Base-by-base conservation (phyloP, 2,888 invertebrate species). In the Plebejus anna region DNA sequence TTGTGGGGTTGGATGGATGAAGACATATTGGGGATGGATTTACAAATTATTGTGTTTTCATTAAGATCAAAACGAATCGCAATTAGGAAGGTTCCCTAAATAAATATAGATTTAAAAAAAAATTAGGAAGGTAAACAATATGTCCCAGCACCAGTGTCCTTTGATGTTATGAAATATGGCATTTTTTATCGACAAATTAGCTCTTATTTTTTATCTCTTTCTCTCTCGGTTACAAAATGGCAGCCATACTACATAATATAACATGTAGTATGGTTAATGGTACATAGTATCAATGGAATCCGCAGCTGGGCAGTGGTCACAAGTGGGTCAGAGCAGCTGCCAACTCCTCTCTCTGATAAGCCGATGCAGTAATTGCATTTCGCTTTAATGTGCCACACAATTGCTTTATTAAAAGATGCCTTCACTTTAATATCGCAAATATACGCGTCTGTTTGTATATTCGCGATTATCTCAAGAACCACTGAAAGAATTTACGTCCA, bases 291-390 rank as follows among this genome's bases (percentile, higher is more conserved):
- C 59, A 59, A 16, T 22, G 2, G n/a, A 22, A 7, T 28, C 61
- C 22, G 61, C 61, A 61, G 61, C 61, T 61, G 61, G 61, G 22
- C 61, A 61, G 22, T 22, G 61, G 61, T 28, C 61, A 28, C 61
- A 61, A 22, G 11, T 61, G 61, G 61, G 61, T 61, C 61, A 61
- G 61, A 9, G 9, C 28, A 9, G 61, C 61, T 61, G 61, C 61
- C 61, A 61, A 61, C 61, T 61, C 22, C 61, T 22, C 22, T 9
- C 61, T 28, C 22, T 7, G 61, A 61, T 61, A 61, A 61, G 28
- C 61, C 61, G 61, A 22, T 59, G 59, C 61, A 22, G 61, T 61
- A 61, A 61, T 61, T 61, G 61, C 61, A 61, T 61, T 61, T 61
- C 61, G 22, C 9, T 61, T 28, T 61, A 61, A 61, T 61, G 61